phyloP scores from a whole-genome alignment of 2,888 invertebrate species.

The Macrostomum cliftonense region DNA sequence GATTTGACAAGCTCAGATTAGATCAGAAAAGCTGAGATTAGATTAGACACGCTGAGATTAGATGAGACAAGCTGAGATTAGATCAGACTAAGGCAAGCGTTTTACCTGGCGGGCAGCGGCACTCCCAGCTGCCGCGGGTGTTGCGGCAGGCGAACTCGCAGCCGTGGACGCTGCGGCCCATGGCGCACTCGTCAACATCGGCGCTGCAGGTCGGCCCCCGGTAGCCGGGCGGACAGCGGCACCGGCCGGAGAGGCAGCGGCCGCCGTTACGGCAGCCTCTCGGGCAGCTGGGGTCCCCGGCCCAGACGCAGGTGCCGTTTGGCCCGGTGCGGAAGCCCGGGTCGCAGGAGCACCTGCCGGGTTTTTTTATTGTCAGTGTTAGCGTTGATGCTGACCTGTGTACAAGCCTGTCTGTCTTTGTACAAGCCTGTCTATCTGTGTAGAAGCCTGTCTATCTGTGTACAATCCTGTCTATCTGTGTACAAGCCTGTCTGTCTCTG shows the following conservation, averaged over 20 bases:
- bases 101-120: not conserved
- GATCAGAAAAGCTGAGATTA: no score
- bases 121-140: constrained; percentile 5
- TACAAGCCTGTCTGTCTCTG: no score
- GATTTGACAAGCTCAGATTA: no score
- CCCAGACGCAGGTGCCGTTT: not conserved
- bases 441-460: no score
- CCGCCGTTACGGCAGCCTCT: constrained; percentile 1
- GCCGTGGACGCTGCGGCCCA: not conserved
- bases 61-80: no score
- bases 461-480: no score
- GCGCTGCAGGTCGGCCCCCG: not conserved
- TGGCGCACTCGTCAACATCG: constrained; percentile 2
- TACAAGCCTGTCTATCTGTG: no score
- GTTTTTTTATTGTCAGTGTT: no score
- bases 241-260: not conserved
- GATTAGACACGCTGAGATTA: no score
- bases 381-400: no score
- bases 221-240: constrained; percentile 1
- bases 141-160: constrained; percentile 2
- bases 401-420: no score
- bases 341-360: not conserved
- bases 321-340: not conserved
- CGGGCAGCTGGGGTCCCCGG: not conserved
- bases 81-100: no score